Evolutionary conservation across 1,140 invertebrate genomes (phyloP), one percentile per base, ranked within the genome.

Genomic region (Lucilia sericata): DNA sequence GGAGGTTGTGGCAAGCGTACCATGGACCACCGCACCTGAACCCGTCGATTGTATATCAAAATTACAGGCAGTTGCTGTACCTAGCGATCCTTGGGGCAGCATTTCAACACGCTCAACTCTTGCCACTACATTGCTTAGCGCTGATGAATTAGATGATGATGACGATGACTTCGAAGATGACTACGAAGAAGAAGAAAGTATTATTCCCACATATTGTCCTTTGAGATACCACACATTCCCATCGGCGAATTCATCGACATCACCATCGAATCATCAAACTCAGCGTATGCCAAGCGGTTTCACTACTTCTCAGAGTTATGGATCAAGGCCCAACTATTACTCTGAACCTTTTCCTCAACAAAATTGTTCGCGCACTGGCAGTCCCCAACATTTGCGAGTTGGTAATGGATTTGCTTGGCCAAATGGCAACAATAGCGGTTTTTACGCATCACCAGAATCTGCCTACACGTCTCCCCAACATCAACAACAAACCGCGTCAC

Each of bases 101-200:
- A 90, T 90, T 83, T 87, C 88, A 49, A 91, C 92, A 14, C 90
- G 92, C 21, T 92, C 92, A 2, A 91, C 92, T 17, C 86, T 92
- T 47, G 91, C 92, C 12, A 92, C 92, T 14, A 92, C 92, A 8
- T 86, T 92, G 55, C 88, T 93, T 5, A 92, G 91, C 17, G 87
- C 89, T 51, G 92, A 92, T 84, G 91, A 92, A 81, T 74, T 91
- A 83, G 90, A 91, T 82, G 92, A 92, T 80, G 92, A 93, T 81
- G 92, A 93, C 47, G 92, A 93, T 85, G 92, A 93, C 83, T 93
- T 93, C 42, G 92, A 93, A 76, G 93, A 93, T 85, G 92, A 93
- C 60, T 91, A 93, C 82, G 90, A 91, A 85, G 91, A 92, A 85
- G 91, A 91, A 82, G 91, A 91, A 82, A 91, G 89, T 85, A 91